Evolutionary conservation across 1,140 invertebrate species (phyloP).

Genomic region (Musca domestica): DNA sequence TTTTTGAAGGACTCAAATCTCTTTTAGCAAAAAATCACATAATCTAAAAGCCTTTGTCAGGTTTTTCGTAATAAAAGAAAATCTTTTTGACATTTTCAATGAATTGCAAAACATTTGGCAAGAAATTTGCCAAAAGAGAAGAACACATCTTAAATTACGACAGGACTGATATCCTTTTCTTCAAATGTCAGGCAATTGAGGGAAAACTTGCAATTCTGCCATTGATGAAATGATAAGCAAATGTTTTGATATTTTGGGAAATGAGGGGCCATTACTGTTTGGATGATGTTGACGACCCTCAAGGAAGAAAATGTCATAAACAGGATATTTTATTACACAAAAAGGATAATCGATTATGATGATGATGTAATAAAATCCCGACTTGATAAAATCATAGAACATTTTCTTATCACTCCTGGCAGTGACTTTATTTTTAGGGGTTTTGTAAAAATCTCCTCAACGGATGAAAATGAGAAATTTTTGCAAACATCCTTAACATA

Average conservation of each 20-base stretch:
- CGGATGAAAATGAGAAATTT: background rate
- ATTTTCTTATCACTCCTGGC: background rate
- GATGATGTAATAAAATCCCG: slow-evolving; percentile 11
- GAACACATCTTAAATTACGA: background rate
- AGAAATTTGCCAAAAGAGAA: background rate
- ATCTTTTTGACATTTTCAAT: slow-evolving; percentile 3
- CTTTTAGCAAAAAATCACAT: background rate
- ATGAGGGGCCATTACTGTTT: background rate
- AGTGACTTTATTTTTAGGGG: background rate
- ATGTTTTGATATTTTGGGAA: background rate
- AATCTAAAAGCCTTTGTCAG: background rate
- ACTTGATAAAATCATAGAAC: background rate
- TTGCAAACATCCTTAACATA: background rate
- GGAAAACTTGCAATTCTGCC: too few species aligned
- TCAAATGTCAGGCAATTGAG: background rate
- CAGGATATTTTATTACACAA: slow-evolving; percentile 3
- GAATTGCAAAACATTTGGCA: background rate
- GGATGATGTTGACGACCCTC: background rate
- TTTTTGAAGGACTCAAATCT: background rate
- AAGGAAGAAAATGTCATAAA: background rate
- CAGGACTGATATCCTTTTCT: background rate
- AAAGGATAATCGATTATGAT: slow-evolving; percentile 4
- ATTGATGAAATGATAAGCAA: background rate
- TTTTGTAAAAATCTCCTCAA: background rate
- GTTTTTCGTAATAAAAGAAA: too few species aligned